Evolutionary conservation across 2,888 invertebrate species (phyloP), one percentile per base, ranked within the genome.

Genomic region (Hirtodrosophila histrioides): DNA sequence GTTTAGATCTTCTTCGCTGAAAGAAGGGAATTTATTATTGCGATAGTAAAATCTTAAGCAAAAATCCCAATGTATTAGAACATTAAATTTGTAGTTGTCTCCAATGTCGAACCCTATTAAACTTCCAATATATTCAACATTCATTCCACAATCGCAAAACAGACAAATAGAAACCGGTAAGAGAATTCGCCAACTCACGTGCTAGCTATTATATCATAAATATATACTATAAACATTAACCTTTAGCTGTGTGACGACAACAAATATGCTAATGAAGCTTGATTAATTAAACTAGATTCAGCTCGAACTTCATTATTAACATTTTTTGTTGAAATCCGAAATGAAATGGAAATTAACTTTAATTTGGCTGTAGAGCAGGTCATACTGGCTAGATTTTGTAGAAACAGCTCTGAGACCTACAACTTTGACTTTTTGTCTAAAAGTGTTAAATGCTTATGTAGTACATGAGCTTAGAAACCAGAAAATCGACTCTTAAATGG

Each of bases 111-210:
- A 49, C 46, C 29, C 31, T 41, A 55, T 43, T 39, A 10, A 65
- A 49, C 48, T 56, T 29, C 8, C 45, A 49, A 49, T 49, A 41
- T 37, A 50, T 56, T 27, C 12, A 10, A 37, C 40, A 66, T 50
- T 56, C 31, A 56, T 33, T 48, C 39, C 48, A 53, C 51, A 67
- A 67, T 49, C 67, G 67, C 67, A 67, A 50, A 39, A 58, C 7
- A 10, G 45, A 58, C 50, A 36, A 50, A 24, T 36, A 50, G 40
- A 31, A 50, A 63, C 61, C 46, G 40, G 24, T 54, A 36, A 31
- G 31, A 27, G 62, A 41, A 69, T 45, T 44, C 33, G 12, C 5
- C 10, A 2, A 54, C 44, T 69, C 50, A 61, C 54, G 50, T 55
- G 37, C 27, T 24, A 12, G 29, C 27, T 27, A 66, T 64, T 43